Evolutionary conservation across 2,113 vertebrate genomes (phyloP).

Genomic region (Romanogobio albipinnatus): DNA sequence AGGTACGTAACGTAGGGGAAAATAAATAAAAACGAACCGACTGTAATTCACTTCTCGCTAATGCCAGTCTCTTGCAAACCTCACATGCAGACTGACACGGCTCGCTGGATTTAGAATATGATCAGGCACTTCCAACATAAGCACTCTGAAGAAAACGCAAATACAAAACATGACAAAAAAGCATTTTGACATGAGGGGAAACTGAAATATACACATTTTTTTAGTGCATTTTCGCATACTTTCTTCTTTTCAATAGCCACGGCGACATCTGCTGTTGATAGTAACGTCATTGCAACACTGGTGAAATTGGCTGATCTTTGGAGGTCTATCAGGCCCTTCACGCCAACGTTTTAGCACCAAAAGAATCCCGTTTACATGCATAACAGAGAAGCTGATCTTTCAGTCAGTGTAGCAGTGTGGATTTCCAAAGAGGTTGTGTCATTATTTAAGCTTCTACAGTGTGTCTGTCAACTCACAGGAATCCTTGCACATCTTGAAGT

Average conservation of each 20-base stretch:
- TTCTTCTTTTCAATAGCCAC: slow-evolving; percentile 4
- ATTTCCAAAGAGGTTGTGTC: background rate
- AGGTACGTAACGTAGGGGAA: background rate
- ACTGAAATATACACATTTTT: slow-evolving; percentile 38
- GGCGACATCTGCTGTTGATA: slow-evolving; percentile 21
- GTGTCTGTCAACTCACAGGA: background rate
- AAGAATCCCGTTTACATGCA: slow-evolving; percentile 30
- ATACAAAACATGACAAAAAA: slow-evolving; percentile 55
- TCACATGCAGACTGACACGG: slow-evolving; percentile 63
- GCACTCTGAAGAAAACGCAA: slow-evolving; percentile 66
- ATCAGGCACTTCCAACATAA: slow-evolving; percentile 82
- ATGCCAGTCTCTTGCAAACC: slow-evolving; percentile 54
- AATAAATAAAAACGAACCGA: slow-evolving; percentile 2
- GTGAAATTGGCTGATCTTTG: slow-evolving; percentile 32
- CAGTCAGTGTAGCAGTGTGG: slow-evolving; percentile 29
- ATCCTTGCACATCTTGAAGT: background rate
- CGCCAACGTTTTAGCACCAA: slow-evolving; percentile 53
- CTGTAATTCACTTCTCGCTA: slow-evolving; percentile 45
- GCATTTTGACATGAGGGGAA: slow-evolving; percentile 45
- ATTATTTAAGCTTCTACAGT: slow-evolving; percentile 2
- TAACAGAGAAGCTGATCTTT: slow-evolving; percentile 24
- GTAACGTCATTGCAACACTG: background rate
- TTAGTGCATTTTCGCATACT: slow-evolving; percentile 15
- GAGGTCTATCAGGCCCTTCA: slow-evolving; percentile 27
- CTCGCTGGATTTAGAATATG: slow-evolving; percentile 67